phyloP scores from a whole-genome alignment of 2,113 vertebrate genomes.

The Narcine bancroftii region DNA sequence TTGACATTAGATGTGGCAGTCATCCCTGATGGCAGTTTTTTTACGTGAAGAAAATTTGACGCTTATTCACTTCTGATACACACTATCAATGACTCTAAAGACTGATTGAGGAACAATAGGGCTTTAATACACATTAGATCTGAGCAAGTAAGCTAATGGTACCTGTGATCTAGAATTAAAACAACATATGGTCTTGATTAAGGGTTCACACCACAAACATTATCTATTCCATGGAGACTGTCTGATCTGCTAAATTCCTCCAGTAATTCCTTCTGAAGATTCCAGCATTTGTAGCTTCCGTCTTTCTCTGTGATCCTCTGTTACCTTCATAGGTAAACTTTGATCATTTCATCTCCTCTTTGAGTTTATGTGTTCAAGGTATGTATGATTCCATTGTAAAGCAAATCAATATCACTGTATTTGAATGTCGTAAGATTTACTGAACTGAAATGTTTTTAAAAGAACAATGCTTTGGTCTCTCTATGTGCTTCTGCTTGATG shows the following conservation, averaged over 20 bases:
- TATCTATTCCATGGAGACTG: no score
- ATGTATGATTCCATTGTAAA: neutral
- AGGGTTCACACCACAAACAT: no score
- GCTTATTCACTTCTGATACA: neutral
- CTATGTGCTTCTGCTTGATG: neutral
- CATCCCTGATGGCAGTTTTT: neutral
- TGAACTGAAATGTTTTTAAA: conserved; percentile 2
- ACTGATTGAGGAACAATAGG: no score
- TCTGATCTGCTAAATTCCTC: no score
- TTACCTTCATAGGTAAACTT: neutral
- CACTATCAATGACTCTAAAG: no score
- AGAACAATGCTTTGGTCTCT: conserved; percentile 10
- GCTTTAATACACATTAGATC: no score
- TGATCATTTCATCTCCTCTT: neutral
- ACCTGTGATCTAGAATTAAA: neutral
- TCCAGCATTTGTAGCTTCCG: no score
- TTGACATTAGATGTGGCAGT: neutral
- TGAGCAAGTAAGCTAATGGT: neutral
- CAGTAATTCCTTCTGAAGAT: no score
- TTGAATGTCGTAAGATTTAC: neutral
- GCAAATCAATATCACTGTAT: neutral
- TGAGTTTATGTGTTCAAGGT: conserved; percentile 19
- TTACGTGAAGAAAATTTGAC: neutral
- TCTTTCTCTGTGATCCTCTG: no score
- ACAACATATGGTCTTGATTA: no score